Evolutionary conservation across 1,140 invertebrate species (phyloP), one percentile per base, ranked within the genome.

Genomic region (Procambarus virginalis): DNA sequence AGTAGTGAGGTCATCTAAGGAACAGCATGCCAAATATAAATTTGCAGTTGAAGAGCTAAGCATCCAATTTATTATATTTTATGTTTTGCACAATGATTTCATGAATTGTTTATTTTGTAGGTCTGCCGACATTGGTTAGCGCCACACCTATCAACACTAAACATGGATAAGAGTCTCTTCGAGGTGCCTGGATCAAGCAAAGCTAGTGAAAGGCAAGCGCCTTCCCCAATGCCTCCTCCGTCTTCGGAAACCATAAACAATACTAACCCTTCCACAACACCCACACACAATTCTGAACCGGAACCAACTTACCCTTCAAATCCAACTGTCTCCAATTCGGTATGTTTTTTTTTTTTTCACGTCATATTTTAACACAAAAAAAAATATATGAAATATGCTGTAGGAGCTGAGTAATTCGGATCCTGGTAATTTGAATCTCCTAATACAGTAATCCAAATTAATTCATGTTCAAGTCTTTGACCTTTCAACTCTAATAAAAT

Each of bases 131-230:
- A 97, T 93, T 96, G 96, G 92, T 94, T 98, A 92, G 97, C 97
- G 17, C 97, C 98, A 2, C 96, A 97, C 94, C 94, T 99, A 75
- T 96, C 96, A 22, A 95, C 96, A 92, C 95, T 98, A 91, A 96
- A 96, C 75, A 95, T 97, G 93, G 97, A 98, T 93, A 96, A 96
- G 87, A 96, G 96, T 82, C 93, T 98, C 81, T 95, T 98, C 51
- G 97, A 98, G 94, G 95, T 78, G 34, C 88, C 55, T 34, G 91
- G 89, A 20, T 76, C 89, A 20, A 92, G 87, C 46, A 92, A 92
- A 88, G 85, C 92, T 51, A 91, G 91, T 64, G 92, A 93, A 86
- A 92, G 84, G 46, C 94, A 95, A 68, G 94, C 94, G 79, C 95
- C 95, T 55, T 94, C 94, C 55, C 94, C 95, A 3, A 96, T 96